Percentiles rank a stretch among this genome's conserved stretches.
phyloP scores from a whole-genome alignment of 2,797 vertebrate species.

The Mionectes olivaceus region DNA sequence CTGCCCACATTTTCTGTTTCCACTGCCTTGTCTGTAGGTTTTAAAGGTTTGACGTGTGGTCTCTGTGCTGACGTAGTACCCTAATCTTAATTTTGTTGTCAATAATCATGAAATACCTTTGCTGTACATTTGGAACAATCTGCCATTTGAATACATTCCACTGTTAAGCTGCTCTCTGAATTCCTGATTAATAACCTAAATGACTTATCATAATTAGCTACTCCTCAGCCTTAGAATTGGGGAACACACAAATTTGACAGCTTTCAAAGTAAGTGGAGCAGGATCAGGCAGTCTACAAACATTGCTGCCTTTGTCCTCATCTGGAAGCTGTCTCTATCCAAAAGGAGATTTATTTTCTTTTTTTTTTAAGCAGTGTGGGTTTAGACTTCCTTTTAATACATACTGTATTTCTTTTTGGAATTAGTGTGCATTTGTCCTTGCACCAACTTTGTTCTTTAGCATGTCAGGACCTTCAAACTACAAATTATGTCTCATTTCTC shows the following conservation, averaged over 20 bases:
- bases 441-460: neutral
- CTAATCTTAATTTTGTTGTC: neutral
- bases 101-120: neutral
- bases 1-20: neutral
- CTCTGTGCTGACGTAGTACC: neutral
- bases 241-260: neutral
- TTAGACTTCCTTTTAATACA: neutral
- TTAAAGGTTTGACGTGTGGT: neutral
- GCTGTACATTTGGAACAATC: neutral
- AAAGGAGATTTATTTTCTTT: neutral
- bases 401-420: neutral
- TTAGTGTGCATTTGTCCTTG: neutral
- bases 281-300: neutral
- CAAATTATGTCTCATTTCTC: neutral
- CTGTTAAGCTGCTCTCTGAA: neutral
- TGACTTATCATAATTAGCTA: neutral
- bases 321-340: neutral
- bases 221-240: neutral
- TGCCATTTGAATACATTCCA: neutral
- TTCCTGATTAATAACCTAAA: constrained; percentile 21
- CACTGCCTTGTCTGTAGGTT: neutral
- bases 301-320: neutral
- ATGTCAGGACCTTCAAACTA: neutral
- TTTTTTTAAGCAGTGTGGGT: neutral
- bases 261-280: neutral